Conservation (phyloP, 2,113 vertebrate genomes). For the Gadus macrocephalus region DNA sequence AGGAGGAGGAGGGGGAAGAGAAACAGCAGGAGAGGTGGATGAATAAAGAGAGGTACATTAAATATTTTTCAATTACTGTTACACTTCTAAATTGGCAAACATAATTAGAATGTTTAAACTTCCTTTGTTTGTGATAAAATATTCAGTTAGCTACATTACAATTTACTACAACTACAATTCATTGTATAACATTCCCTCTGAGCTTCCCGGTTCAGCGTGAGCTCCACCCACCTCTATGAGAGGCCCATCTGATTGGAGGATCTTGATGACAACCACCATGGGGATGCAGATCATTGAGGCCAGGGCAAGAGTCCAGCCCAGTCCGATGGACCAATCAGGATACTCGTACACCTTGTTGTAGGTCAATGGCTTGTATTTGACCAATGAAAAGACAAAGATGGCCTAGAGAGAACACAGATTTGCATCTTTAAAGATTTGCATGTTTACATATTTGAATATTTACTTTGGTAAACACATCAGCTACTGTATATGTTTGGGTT, state of each 20-base stretch:
- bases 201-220: too few relatives aligned
- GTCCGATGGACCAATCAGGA: slow-evolving; percentile 89
- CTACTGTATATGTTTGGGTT: background rate
- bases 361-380: slow-evolving; percentile 92
- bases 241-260: slow-evolving; percentile 88
- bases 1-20: background rate
- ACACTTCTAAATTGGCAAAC: too few relatives aligned
- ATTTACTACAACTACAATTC: too few relatives aligned
- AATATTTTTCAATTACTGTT: too few relatives aligned
- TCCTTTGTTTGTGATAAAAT: too few relatives aligned
- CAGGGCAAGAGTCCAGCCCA: slow-evolving; percentile 92
- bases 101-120: too few relatives aligned
- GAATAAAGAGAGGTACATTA: background rate
- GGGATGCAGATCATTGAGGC: slow-evolving; percentile 97
- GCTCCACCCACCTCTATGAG: slow-evolving; percentile 85
- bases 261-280: slow-evolving; percentile 88
- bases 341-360: slow-evolving; percentile 97
- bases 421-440: slow-evolving; percentile 20
- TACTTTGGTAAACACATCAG: too few relatives aligned
- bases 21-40: background rate
- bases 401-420: slow-evolving; percentile 65
- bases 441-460: background rate
- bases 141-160: too few relatives aligned
- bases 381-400: slow-evolving; percentile 96
- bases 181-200: too few relatives aligned